These are phyloP conservation scores for Tiliacea citrago DNA, from an alignment of 2,888 invertebrate species.

Conservation along the genomic window DNA sequence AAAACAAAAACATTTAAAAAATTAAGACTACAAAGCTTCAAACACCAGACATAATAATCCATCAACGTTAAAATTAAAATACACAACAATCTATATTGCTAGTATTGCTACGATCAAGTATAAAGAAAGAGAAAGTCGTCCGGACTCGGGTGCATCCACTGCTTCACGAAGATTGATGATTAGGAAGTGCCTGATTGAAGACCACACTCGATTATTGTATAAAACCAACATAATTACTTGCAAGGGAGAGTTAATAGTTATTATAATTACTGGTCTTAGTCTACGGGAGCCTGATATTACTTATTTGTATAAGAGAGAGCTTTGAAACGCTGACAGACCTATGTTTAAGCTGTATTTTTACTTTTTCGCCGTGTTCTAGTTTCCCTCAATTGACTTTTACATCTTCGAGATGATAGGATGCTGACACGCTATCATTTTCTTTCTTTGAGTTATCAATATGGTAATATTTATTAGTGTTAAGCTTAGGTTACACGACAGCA, in stretches of 20 bases:
- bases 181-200: slow-evolving; percentile 70
- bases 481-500: slow-evolving; percentile 29
- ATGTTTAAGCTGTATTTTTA: slow-evolving; percentile 55
- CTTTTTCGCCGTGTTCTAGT: slow-evolving; percentile 47
- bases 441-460: slow-evolving; percentile 47
- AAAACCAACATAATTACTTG: slow-evolving; percentile 66
- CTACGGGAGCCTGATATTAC: slow-evolving; percentile 39
- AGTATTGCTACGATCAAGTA: slow-evolving; percentile 44
- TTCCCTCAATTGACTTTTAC: slow-evolving; percentile 56
- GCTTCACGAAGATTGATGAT: slow-evolving; percentile 69
- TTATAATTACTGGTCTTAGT: slow-evolving; percentile 60
- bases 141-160: slow-evolving; percentile 54
- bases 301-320: slow-evolving; percentile 60
- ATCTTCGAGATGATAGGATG: slow-evolving; percentile 52
- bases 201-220: slow-evolving; percentile 64
- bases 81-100: slow-evolving; percentile 40
- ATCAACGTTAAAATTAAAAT: slow-evolving; percentile 51
- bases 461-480: slow-evolving; percentile 45
- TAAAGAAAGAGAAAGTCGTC: slow-evolving; percentile 70
- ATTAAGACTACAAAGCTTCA: not conserved
- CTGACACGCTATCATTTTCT: slow-evolving; percentile 56
- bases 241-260: slow-evolving; percentile 63
- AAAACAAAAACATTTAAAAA: too few species aligned
- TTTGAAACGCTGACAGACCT: slow-evolving; percentile 40
- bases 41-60: slow-evolving; percentile 37